Evolutionary conservation across 2,113 vertebrate species (phyloP), one percentile per base, ranked within the genome.

Genomic region (Dipodomys merriami): DNA sequence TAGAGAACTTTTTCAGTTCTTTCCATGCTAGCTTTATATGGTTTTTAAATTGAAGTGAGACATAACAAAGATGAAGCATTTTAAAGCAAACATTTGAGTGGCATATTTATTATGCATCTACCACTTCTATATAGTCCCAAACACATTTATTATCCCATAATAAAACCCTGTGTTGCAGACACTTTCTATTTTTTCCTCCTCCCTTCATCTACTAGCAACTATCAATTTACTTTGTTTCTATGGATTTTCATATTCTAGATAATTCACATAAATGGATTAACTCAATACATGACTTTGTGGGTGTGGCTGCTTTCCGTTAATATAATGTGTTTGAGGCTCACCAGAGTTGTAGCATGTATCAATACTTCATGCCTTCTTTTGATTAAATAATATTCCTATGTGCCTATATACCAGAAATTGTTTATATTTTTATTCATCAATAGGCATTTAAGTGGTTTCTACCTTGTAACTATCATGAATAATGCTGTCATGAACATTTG

Each of bases 1-100:
- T 57, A 57, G 53, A 57, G n/a, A 83, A 30, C 69, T 89, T 67
- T 67, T 68, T 18, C 4, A n/a, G 20, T 74, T 44, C 44, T 73
- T 78, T n/a, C 76, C 13, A 20, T 89, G 33, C 29, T 82, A 80
- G 3, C n/a, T n/a, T n/a, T n/a, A n/a, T n/a, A n/a, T 74, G 82
- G 35, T 60, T 82, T 89, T 88, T 82, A 64, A 67, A n/a, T 92
- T 76, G 30, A 71, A 20, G 23, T 74, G 33, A 77, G 78, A 57
- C 2, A 15, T 85, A 91, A 91, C 29, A 94, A 79, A 93, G 77
- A 79, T 46, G 81, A 91, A 74, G 23, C 35, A 68, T 91, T 73
- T 86, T 35, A 83, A 84, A 94, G 23, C 1, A 27, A 83, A 79
- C 30, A 80, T 2, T 67, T 84, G 16, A 84, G 8, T 81, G 19